Percentiles rank a stretch among this genome's conserved stretches.
Conservation (phyloP, 2,888 invertebrate genomes). For the Volucella inanis region DNA sequence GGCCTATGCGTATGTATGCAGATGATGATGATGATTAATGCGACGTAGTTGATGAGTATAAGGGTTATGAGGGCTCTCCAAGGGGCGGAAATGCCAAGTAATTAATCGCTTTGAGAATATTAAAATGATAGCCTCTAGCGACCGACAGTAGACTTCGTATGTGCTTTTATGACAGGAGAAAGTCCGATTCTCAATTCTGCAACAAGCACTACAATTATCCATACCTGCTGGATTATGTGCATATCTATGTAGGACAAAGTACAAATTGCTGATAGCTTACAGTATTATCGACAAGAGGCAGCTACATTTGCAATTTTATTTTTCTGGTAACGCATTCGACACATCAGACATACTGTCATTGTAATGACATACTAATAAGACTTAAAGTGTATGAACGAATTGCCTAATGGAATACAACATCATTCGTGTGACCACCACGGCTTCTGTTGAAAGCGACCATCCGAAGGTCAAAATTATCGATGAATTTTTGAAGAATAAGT, state of each 20-base stretch:
- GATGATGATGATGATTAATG: conserved; percentile 38
- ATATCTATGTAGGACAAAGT: neutral
- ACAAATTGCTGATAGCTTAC: neutral
- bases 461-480: too few species aligned
- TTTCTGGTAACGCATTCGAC: neutral
- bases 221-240: conserved; percentile 24
- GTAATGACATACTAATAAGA: too few species aligned
- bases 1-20: conserved; percentile 22
- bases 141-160: conserved; percentile 4
- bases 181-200: conserved; percentile 28
- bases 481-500: too few species aligned
- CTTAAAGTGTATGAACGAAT: too few species aligned
- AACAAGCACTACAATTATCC: neutral
- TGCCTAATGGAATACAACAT: too few species aligned
- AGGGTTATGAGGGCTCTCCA: conserved; percentile 50
- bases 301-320: neutral
- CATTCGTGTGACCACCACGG: too few species aligned
- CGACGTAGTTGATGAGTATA: conserved; percentile 38
- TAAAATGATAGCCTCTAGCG: conserved; percentile 70
- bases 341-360: neutral
- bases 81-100: conserved; percentile 75
- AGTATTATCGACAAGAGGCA: neutral
- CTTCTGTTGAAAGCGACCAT: too few species aligned
- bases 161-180: conserved; percentile 34
- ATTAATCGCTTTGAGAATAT: conserved; percentile 78